A percentile compares a stretch with the other conserved stretches of the same genome.
These are phyloP conservation scores for Acipenser ruthenus DNA, from an alignment of 2,797 vertebrate species.

Conservation along the genomic window DNA sequence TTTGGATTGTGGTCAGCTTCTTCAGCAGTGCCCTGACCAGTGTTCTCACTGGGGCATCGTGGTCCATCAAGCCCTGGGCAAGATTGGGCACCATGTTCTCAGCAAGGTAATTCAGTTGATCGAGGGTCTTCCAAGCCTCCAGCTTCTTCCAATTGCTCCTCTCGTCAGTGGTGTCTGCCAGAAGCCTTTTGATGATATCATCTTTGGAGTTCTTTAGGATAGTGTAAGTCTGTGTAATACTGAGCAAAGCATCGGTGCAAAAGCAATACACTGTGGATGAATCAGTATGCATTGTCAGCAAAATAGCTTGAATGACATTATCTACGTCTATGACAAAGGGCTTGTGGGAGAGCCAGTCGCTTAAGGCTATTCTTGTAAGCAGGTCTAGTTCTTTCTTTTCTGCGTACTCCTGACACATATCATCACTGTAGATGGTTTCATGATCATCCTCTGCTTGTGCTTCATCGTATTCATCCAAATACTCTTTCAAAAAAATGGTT, in stretches of 20 bases:
- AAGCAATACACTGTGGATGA: slow-evolving; percentile 7
- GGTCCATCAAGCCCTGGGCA: slow-evolving; percentile 30
- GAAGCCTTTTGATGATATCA: neutral
- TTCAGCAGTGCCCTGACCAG: slow-evolving; percentile 27
- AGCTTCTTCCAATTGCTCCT: slow-evolving; percentile 12
- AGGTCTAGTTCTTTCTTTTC: slow-evolving; percentile 15
- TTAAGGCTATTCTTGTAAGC: slow-evolving; percentile 3
- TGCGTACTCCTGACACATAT: neutral
- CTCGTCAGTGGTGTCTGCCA: neutral
- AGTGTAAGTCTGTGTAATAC: neutral
- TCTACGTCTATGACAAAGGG: slow-evolving; percentile 3
- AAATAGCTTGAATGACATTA: neutral
- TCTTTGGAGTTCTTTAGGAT: neutral
- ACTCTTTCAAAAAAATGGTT: too few species aligned
- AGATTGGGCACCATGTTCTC: slow-evolving; percentile 24
- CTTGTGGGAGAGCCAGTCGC: slow-evolving; percentile 16
- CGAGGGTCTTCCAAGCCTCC: slow-evolving; percentile 31
- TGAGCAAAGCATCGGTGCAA: slow-evolving; percentile 8
- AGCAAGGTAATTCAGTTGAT: slow-evolving; percentile 25
- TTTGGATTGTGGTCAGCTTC: slow-evolving; percentile 23
- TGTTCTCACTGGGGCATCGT: slow-evolving; percentile 16
- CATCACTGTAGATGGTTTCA: too few species aligned
- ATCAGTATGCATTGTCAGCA: neutral
- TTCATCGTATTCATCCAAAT: too few species aligned
- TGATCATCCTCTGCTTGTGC: too few species aligned